Evolutionary conservation across 2,113 vertebrate species (phyloP), one percentile per base, ranked within the genome.

Genomic region (Strix aluco): DNA sequence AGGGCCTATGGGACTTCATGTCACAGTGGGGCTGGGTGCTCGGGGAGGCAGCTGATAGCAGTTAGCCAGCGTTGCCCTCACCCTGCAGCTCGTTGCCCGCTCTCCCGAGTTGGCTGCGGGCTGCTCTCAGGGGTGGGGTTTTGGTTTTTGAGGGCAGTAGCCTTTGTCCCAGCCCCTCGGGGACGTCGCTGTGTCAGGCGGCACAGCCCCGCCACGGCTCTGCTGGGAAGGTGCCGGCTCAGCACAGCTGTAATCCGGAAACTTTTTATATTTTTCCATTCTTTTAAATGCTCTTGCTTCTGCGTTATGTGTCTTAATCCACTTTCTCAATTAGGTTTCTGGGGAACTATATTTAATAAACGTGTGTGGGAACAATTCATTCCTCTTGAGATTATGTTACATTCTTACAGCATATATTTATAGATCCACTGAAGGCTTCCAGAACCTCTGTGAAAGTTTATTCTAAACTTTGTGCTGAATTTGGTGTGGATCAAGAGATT

Each of bases 11-110:
- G 40, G 40, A 14, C 40, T 42, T 14, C 5, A 13, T 42, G 40
- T 42, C 40, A 42, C 40, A 42, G 40, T 12, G 40, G 40, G 40
- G 13, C 40, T 42, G 40, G 40, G 40, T 42, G 40, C 40, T 42
- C 40, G 40, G 40, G 40, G 40, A 42, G 40, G 40, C 40, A 42
- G 40, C 40, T 42, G 40, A 14, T 12, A 42, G 40, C 40, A 42
- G 40, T 42, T 42, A 42, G 34, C 26, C 1, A 4, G 47, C 3
- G 1, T 13, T 20, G 34, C 49, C 19, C 29, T 26, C 19, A 0
- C 17, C 47, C 21, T 9, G 0, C 2, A 3, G 32, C 15, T 42
- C 18, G 2, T 23, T 38, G n/a, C 23, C 16, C 3, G 2, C 65
- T 34, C 25, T 22, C 47, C 59, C 3, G 2, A 22, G 13, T 2